phyloP scores from a whole-genome alignment of 2,797 vertebrate species.

The Emys orbicularis region DNA sequence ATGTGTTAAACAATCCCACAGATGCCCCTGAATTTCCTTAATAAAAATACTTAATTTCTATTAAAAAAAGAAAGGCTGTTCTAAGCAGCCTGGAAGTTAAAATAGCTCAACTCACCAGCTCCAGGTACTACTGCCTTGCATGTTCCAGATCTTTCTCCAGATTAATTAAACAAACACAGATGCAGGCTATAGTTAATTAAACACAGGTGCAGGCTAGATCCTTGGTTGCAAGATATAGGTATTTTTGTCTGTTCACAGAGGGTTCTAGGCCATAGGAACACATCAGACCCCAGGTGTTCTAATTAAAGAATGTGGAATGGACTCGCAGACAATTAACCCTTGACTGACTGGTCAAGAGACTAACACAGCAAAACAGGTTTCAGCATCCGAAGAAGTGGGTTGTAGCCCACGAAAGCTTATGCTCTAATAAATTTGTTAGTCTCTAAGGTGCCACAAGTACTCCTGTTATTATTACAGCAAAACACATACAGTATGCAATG shows the following conservation, averaged over 20 bases:
- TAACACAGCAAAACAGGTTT: neutral
- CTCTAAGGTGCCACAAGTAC: no score
- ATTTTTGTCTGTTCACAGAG: neutral
- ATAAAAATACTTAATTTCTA: accelerated
- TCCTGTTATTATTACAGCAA: no score
- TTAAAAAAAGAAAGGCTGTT: neutral
- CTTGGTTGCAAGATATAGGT: neutral
- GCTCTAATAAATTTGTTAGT: no score
- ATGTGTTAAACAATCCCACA: accelerated
- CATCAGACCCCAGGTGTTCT: neutral
- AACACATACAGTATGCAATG: neutral
- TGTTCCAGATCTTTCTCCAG: neutral
- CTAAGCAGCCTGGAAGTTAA: neutral
- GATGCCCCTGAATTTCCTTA: no score
- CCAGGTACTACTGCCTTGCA: neutral
- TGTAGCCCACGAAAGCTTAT: no score
- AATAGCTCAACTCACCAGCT: neutral
- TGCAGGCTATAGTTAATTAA: neutral
- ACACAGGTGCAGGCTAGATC: accelerated
- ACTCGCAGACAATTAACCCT: neutral
- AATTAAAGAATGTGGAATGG: neutral
- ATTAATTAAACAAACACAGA: accelerated
- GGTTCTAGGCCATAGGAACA: neutral
- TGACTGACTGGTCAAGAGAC: neutral
- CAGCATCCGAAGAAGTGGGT: no score